Conservation (phyloP, 2,113 vertebrate species). For the Piaya cayana region DNA sequence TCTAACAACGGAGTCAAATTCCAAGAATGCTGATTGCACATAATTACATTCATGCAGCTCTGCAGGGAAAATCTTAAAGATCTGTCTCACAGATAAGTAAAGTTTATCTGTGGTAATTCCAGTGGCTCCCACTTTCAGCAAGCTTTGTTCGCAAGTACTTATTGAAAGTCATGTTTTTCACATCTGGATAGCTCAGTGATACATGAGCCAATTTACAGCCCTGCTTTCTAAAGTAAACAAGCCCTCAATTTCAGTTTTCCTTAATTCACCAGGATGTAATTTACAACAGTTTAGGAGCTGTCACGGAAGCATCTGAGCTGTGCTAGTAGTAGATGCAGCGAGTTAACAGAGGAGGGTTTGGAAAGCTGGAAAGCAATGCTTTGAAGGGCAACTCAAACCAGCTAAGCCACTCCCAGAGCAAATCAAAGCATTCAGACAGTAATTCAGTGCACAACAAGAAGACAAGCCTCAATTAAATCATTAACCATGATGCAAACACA, state of each 20-base stretch:
- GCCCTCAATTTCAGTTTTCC: neutral
- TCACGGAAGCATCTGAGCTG: neutral
- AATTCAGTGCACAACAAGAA: neutral
- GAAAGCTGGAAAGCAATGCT: neutral
- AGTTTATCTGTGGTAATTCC: neutral
- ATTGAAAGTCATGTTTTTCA: neutral
- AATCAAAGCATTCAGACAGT: neutral
- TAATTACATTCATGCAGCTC: neutral
- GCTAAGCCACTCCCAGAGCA: neutral
- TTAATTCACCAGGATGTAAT: neutral
- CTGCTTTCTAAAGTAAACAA: neutral
- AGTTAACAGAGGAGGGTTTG: neutral
- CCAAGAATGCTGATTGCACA: accelerated
- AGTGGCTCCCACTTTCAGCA: neutral
- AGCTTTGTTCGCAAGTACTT: neutral
- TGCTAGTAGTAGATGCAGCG: neutral
- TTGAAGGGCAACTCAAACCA: neutral
- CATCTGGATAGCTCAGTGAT: neutral
- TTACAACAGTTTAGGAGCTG: neutral
- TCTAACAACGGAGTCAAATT: neutral
- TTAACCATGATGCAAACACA: neutral
- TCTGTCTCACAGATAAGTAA: neutral
- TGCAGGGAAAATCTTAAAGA: neutral
- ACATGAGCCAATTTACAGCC: neutral
- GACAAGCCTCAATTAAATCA: neutral